These are phyloP conservation scores for Saguinus midas DNA, from an alignment of 2,113 vertebrate species.

Conservation along the genomic window DNA sequence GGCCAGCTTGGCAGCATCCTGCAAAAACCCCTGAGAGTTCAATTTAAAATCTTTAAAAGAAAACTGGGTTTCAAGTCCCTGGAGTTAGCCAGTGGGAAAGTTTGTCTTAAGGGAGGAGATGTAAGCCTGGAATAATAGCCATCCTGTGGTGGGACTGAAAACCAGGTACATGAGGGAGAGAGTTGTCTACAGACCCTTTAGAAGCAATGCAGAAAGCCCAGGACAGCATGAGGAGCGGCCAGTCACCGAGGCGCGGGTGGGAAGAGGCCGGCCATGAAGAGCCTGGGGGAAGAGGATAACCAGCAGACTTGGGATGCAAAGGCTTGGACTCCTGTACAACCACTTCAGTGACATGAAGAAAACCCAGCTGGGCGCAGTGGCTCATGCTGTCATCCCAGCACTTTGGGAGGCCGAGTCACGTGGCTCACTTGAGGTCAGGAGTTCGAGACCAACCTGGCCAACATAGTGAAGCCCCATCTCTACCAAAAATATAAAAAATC, in stretches of 20 bases:
- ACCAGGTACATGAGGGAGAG: fast-evolving
- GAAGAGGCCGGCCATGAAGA: not conserved
- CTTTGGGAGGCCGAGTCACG: no score
- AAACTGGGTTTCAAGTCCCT: not conserved
- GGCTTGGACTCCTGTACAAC: fast-evolving
- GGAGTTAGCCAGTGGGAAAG: not conserved
- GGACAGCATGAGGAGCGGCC: no score
- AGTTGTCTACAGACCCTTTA: not conserved
- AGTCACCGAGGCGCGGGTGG: fast-evolving
- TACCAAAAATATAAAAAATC: no score
- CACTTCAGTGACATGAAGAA: not conserved
- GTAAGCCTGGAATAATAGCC: not conserved
- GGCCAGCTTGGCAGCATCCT: conserved; percentile 24
- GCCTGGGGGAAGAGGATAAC: fast-evolving
- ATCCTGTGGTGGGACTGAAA: not conserved
- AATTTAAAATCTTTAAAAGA: conserved; percentile 37
- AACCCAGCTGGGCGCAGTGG: fast-evolving
- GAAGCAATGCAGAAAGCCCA: not conserved
- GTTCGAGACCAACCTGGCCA: no score
- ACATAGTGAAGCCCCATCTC: no score
- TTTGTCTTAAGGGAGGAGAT: not conserved
- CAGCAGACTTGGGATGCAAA: not conserved
- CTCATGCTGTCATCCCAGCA: no score
- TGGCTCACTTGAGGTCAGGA: no score
- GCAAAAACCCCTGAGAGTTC: conserved; percentile 29